Evolutionary conservation across 2,888 invertebrate species (phyloP), one percentile per base, ranked within the genome.

Genomic region (Cheilosia pagana): DNA sequence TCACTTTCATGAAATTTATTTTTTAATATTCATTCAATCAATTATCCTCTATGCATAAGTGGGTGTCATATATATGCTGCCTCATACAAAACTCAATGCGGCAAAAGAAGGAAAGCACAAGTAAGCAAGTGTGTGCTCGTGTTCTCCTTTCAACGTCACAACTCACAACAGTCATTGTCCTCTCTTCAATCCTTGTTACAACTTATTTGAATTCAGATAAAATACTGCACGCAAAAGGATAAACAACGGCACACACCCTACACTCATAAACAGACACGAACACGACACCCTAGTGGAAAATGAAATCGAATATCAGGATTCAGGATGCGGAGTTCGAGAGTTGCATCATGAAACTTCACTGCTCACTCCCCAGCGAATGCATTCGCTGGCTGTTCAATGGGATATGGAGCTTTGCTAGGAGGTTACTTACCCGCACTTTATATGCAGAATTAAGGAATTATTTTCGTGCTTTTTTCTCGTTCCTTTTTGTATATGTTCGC

Each of bases 11-110:
- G 52, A 63, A 63, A 71, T 71, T 52, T 57, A 57, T 63, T 83
- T 82, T 83, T 83, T 78, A 78, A 78, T 62, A 83, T 74, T 77
- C 82, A 78, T 72, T 83, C 82, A 57, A 83, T 83, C 82, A 78
- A 83, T 83, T 83, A 83, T 83, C 82, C 78, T 63, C 7, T 52
- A 28, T 81, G 81, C 70, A 70, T 41, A 60, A 82, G 68, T 74
- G 48, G 72, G 67, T 72, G 78, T 72, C 53, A 59, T 55, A 45
- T 41, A 39, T 52, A 57, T 68, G 43, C 39, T 35, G 50, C 21
- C n/a, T 31, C 50, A 14, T 16, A 53, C 70, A 45, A n/a, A n/a
- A n/a, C n/a, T n/a, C 71, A 59, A 53, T 63, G 39, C n/a, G 28
- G 23, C 5, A 21, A 16, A 45, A 31, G 63, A 45, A 53, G 41